Evolutionary conservation across 2,113 vertebrate species (phyloP).

Genomic region (Silurus glanis): DNA sequence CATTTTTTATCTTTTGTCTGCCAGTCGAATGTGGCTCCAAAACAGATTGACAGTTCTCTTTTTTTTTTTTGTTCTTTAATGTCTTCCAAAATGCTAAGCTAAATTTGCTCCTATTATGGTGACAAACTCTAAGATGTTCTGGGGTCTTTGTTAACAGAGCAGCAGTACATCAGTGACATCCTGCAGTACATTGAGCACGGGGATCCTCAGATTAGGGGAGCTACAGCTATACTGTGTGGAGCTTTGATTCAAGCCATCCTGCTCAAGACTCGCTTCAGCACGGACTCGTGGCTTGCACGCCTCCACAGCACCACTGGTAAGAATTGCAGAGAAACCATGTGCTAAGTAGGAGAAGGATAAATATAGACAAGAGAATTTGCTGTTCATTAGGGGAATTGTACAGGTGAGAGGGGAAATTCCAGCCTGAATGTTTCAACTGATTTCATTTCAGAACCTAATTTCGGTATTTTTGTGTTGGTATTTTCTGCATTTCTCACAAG

Average conservation of each 20-base stretch:
- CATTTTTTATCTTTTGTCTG: neutral
- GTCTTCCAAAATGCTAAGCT: neutral
- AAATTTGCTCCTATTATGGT: neutral
- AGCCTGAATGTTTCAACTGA: too few species aligned
- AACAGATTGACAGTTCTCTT: neutral
- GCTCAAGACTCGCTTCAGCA: constrained; percentile 84
- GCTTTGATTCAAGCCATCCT: constrained; percentile 86
- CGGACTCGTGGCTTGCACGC: constrained; percentile 80
- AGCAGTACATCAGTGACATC: constrained; percentile 90
- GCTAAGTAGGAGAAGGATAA: neutral
- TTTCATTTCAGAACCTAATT: too few species aligned
- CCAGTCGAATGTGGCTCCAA: neutral
- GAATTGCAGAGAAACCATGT: neutral
- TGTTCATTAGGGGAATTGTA: too few species aligned
- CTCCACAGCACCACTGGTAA: constrained; percentile 82
- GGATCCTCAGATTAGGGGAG: constrained; percentile 93
- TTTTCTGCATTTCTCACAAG: too few species aligned
- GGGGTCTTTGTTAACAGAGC: constrained; percentile 73
- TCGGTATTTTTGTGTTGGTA: too few species aligned
- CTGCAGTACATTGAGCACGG: constrained; percentile 85
- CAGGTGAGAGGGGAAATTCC: too few species aligned
- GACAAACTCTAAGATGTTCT: neutral
- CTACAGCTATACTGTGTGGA: constrained; percentile 89
- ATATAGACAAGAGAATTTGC: neutral
- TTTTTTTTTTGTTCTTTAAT: neutral